Evolutionary conservation across 1,140 invertebrate species (phyloP), one percentile per base, ranked within the genome.

Genomic region (Drosophila kepulauana): DNA sequence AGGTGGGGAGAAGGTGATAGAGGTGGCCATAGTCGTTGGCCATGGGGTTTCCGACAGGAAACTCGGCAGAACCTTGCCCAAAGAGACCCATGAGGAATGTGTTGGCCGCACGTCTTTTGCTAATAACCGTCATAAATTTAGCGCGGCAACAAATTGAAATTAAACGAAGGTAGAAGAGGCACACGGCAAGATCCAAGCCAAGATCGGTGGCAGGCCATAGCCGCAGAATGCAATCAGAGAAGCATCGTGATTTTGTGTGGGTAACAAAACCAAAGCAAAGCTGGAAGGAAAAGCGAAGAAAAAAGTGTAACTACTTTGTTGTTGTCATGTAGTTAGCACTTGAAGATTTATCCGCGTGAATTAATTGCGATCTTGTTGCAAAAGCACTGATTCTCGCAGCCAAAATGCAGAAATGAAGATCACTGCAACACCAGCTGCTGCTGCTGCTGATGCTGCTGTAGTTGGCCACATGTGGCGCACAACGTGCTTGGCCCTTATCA

Each of bases 251-350:
- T 76, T 76, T 76, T 76, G 74, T 76, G 74, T 76, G 74, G 74
- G 74, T 76, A 76, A 63, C 57, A 46, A 70, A 13, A 63, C 57
- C 57, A 70, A 13, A 43, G 41, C 41, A 13, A 41, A n/a, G 15
- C 28, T 52, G 54, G 7, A 57, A 41, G 33, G 5, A 33, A 16
- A 30, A 65, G 33, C 41, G 52, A 7, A 61, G 63, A 82, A 65
- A 74, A 71, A 75, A 69, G 80, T 89, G 85, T 79, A 84, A 82
- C 79, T 88, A 92, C 91, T 92, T 92, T 92, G 91, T 92, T 92
- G 91, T 92, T 92, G 91, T 92, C 91, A 92, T 92, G 91, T 92
- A 92, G 91, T 92, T 92, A 92, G 91, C 91, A 92, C 91, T 92
- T 92, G 75, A 90, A 92, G 91, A 92, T 92, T 92, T 92, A 92